Base-by-base conservation (phyloP, 2,797 vertebrate genomes). In the Phrynocephalus forsythii region DNA sequence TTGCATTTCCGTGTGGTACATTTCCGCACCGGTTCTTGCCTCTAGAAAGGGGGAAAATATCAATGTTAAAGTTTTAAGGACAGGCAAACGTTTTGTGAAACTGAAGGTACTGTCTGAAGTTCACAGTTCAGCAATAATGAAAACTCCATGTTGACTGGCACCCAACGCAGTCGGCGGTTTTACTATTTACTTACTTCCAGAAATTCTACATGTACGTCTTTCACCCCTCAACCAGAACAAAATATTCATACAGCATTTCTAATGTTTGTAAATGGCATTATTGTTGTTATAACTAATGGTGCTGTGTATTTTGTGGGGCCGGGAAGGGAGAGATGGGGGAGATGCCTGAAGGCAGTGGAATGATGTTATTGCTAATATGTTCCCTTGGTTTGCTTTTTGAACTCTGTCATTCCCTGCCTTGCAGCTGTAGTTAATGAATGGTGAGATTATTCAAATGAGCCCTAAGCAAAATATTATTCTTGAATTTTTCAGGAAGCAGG, bases 341-440 rank as follows among this genome's bases (percentile, higher is more conserved):
- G 81, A 83, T 85, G 95, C 94, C 95, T 93, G 93, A 93, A 95
- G 94, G 94, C 91, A 91, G 91, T 82, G 30, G 30, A 92, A 94
- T 96, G 95, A 95, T 96, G 96, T 95, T 95, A 93, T 95, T 94
- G 93, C 93, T 95, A 96, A 95, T 95, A 95, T 96, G 96, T 96
- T 97, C 96, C 94, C 96, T 91, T 94, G 93, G 88, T 96, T 96
- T 96, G 93, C 90, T 91, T 96, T 95, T 96, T 97, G 96, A 97
- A 97, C 96, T 95, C 94, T 87, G 87, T 91, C 92, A 93, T 92
- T 93, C 93, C 87, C 94, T 96, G 93, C 95, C 96, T 96, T 90
- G 91, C 96, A 97, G 97, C 96, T 97, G 93, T 96, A 95, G 92
- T 96, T 97, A 96, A 97, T 97, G 95, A 97, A 95, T 95, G 94